Conservation (phyloP, 2,888 invertebrate genomes). For the Phortica okadai region DNA sequence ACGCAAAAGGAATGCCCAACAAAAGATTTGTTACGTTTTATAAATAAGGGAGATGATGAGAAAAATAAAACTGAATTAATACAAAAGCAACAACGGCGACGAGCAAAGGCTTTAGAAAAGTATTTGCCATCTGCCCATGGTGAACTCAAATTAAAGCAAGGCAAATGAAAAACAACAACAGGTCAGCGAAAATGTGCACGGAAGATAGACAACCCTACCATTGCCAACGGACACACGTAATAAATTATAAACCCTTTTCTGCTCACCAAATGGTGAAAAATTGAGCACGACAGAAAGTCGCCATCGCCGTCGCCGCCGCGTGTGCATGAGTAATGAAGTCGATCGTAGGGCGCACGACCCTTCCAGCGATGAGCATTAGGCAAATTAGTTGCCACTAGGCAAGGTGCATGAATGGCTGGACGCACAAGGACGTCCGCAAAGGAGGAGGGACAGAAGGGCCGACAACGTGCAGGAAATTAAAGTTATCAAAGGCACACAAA, state of each 20-base stretch:
- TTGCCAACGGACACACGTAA: neutral
- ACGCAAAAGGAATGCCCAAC: too few relatives aligned
- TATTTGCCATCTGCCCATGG: too few relatives aligned
- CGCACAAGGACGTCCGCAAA: slow-evolving; percentile 36
- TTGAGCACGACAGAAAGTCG: neutral
- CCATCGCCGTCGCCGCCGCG: too few relatives aligned
- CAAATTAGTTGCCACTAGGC: slow-evolving; percentile 40
- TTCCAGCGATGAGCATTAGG: slow-evolving; percentile 15
- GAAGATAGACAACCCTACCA: neutral
- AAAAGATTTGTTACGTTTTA: too few relatives aligned
- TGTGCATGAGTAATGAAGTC: slow-evolving; percentile 10
- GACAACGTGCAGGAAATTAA: slow-evolving; percentile 64
- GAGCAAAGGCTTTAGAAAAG: too few relatives aligned
- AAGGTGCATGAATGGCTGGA: slow-evolving; percentile 44
- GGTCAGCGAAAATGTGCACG: neutral
- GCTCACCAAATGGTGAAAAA: neutral
- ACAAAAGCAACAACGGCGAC: too few relatives aligned
- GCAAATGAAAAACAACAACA: neutral
- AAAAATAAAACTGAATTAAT: too few relatives aligned
- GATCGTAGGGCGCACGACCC: neutral
- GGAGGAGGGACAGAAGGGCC: too few relatives aligned
- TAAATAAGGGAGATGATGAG: too few relatives aligned
- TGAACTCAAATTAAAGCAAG: neutral
- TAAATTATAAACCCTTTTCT: slow-evolving; percentile 1
- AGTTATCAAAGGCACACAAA: slow-evolving; percentile 54